Evolutionary conservation across 2,888 invertebrate genomes (phyloP), one percentile per base, ranked within the genome.

Genomic region (Microctonus hyperodae): DNA sequence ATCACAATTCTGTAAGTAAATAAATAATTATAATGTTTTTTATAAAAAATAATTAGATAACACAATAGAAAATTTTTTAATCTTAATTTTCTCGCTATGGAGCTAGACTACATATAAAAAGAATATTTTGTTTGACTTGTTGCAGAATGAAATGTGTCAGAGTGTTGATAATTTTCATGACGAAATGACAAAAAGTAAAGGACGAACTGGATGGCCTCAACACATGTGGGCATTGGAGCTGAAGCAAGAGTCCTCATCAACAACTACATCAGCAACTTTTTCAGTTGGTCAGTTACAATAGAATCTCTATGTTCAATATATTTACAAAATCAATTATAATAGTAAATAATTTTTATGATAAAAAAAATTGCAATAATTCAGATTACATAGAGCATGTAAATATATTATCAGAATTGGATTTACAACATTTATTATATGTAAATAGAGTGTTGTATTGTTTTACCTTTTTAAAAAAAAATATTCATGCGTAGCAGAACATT

Each of bases 201-300:
- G 96, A 0, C 89, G 97, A 67, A 97, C 97, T 0, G 97, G 97
- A 13, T 97, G 97, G 97, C 97, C 97, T 0, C 96, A 97, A 79
- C 95, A 96, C 84, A 97, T 97, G 72, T 97, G 97, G 97, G 97
- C 96, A 0, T 86, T 95, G 48, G 93, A 94, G 79, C 84, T 94
- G 73, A 90, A 93, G 83, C 90, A 89, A 77, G 91, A 92, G 84
- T 73, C 81, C 13, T 74, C 79, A 37, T 65, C 72, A 23, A 65
- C 69, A 22, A 70, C 65, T 44, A 69, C 72, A 35, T 65, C 68
- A 62, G 70, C 63, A 11, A 33, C 62, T 31, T 10, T 58, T 37
- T 28, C 62, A 40, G 62, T 67, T 65, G 78, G 72, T 74, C 80
- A 78, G 65, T 75, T 80, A 69, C 74, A 80, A 70, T 78, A 70